These are phyloP conservation scores for Venturia canescens DNA, from an alignment of 1,140 invertebrate genomes.

Conservation along the genomic window DNA sequence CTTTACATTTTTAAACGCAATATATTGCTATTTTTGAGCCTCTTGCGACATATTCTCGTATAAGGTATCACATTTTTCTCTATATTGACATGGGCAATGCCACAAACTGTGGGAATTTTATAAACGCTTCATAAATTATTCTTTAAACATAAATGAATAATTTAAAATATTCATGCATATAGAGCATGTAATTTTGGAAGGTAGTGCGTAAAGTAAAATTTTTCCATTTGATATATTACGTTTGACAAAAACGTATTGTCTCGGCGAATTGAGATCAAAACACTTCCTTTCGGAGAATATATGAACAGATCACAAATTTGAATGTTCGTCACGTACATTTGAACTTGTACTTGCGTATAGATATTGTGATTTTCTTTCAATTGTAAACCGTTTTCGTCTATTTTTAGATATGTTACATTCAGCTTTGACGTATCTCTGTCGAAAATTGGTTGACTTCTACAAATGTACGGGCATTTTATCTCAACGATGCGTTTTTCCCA, in stretches of 20 bases:
- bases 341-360: constrained; percentile 42
- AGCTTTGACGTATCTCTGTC: not conserved
- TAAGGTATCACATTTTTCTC: too few relatives aligned
- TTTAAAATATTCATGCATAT: not conserved
- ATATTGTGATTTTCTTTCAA: constrained; percentile 39
- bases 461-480: not conserved
- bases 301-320: constrained; percentile 33
- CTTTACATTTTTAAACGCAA: too few relatives aligned
- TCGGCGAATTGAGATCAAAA: constrained; percentile 1
- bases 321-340: constrained; percentile 44
- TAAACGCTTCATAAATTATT: not conserved
- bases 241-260: constrained; percentile 28
- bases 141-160: not conserved
- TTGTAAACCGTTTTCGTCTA: constrained; percentile 37
- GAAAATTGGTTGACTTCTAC: not conserved
- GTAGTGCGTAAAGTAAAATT: not conserved
- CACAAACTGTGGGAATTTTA: too few relatives aligned
- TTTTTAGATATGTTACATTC: constrained; percentile 42
- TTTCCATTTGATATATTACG: not conserved
- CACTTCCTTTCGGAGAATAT: constrained; percentile 39
- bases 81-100: too few relatives aligned
- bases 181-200: not conserved
- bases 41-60: too few relatives aligned
- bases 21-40: too few relatives aligned
- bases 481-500: too few relatives aligned